Evolutionary conservation across 1,140 invertebrate species (phyloP), one percentile per base, ranked within the genome.

Genomic region (Hydropsyche tenuis): DNA sequence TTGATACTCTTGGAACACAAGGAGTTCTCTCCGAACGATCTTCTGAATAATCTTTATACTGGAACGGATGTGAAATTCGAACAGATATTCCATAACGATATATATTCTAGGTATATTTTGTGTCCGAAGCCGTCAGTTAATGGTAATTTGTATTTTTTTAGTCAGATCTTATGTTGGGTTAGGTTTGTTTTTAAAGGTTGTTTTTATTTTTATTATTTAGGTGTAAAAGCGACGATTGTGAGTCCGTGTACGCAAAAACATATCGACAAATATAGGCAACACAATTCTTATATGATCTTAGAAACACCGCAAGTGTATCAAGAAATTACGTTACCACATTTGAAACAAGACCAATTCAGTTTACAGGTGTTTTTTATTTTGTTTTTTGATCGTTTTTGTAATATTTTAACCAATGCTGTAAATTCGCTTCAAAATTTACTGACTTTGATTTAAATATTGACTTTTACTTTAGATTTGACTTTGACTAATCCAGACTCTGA

Each of bases 191-290:
- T n/a, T n/a, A n/a, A n/a, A n/a, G n/a, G n/a, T n/a, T n/a, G n/a
- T n/a, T n/a, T 27, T 45, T n/a, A 45, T 53, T 4, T 27, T 69
- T 5, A 7, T 20, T 7, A 18, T 70, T 70, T 30, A 70, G 68
- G 68, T 42, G 1, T 56, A n/a, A 70, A 70, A 23, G 27, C 68
- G 1, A 56, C 68, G 11, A 3, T 70, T 6, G 51, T 70, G 0
- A 70, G 68, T 56, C 68, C 68, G 5, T 70, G 68, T 42, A 70
- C 48, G 5, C 68, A 70, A 70, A 70, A 70, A 46, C 68, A 70
- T 45, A 70, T 70, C 37, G 51, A 70, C 18, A 70, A 70, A 60
- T 70, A 70, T 23, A 14, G 30, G 37, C 25, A 56, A 20, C 68
- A 70, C 11, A 30, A 20, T 16, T 56, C 48, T 5, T 56, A 56